Conservation (phyloP, 2,888 invertebrate species). For the Labia minor region DNA sequence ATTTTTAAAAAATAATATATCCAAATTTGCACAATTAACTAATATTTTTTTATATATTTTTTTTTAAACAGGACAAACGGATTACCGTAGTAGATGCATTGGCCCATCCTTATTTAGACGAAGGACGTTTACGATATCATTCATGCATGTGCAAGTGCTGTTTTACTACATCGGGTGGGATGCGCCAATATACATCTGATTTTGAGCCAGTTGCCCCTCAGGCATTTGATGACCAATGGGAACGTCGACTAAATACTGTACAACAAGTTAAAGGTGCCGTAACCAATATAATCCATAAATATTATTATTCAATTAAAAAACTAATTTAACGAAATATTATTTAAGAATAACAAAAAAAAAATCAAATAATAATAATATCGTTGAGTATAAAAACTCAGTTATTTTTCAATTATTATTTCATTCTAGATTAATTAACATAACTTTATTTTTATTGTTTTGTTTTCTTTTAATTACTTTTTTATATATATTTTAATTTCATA, state of each 20-base stretch:
- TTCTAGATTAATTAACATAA: too few species aligned
- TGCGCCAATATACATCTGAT: slow-evolving; percentile 81
- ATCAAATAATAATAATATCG: slow-evolving; percentile 8
- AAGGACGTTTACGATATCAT: slow-evolving; percentile 95
- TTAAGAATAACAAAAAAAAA: too few species aligned
- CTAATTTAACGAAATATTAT: too few species aligned
- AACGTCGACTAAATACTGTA: slow-evolving; percentile 83
- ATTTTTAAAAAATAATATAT: too few species aligned
- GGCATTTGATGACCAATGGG: slow-evolving; percentile 93
- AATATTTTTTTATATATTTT: too few species aligned
- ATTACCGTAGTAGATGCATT: slow-evolving; percentile 91
- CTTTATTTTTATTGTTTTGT: too few species aligned
- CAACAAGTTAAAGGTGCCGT: slow-evolving; percentile 84
- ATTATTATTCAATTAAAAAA: too few species aligned
- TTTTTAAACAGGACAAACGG: slow-evolving; percentile 64
- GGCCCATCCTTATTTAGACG: slow-evolving; percentile 94
- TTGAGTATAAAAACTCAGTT: too few species aligned
- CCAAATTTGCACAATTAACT: too few species aligned
- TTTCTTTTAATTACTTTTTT: too few species aligned
- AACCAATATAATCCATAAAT: background rate
- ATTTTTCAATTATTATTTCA: background rate
- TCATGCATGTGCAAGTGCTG: slow-evolving; percentile 99
- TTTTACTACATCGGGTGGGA: slow-evolving; percentile 60
- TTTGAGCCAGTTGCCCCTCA: slow-evolving; percentile 85
- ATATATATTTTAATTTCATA: too few species aligned